phyloP scores from a whole-genome alignment of 2,797 vertebrate genomes.

The Acanthurus lineatus region DNA sequence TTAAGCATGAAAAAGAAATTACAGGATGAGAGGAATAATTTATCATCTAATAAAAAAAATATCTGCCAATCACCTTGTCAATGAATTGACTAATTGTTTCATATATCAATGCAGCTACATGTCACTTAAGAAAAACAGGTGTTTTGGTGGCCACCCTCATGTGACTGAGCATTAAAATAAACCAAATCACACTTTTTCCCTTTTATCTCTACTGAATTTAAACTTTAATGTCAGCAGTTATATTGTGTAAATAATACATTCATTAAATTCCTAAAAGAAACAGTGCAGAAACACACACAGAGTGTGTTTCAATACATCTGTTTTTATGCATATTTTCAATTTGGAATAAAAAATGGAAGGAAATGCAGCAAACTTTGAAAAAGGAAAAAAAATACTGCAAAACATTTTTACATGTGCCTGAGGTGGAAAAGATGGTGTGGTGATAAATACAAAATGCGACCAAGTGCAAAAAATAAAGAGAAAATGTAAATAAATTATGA shows the following conservation, averaged over 20 bases:
- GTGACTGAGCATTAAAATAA: slow-evolving; percentile 14
- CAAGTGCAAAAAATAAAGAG: neutral
- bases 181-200: slow-evolving; percentile 2
- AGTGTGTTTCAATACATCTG: neutral
- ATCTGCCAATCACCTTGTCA: neutral
- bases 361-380: neutral
- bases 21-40: neutral
- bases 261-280: neutral
- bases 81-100: slow-evolving; percentile 23
- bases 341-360: neutral
- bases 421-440: neutral
- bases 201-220: slow-evolving; percentile 3
- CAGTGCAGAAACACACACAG: neutral
- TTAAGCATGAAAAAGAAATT: too few relatives aligned
- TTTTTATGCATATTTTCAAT: neutral
- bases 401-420: neutral
- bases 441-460: neutral
- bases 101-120: slow-evolving; percentile 10
- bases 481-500: neutral
- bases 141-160: slow-evolving; percentile 11
- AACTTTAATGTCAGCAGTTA: neutral
- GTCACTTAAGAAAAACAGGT: neutral
- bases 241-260: neutral
- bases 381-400: neutral
- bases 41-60: neutral